phyloP scores from a whole-genome alignment of 2,888 invertebrate genomes.

The Cryptus viduatorius region DNA sequence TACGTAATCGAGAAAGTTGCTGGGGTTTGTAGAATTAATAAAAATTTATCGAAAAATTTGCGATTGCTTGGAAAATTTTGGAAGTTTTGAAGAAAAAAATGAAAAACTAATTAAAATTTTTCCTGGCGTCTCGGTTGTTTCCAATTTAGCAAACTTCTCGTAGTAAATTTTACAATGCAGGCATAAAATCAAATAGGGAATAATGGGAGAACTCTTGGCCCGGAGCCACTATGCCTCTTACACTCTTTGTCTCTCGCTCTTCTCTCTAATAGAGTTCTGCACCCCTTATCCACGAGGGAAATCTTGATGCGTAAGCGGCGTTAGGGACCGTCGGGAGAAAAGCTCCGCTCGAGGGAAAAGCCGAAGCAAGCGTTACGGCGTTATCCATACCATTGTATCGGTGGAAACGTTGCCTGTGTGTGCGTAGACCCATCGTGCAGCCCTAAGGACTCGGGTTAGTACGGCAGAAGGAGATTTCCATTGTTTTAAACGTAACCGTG shows the following conservation, averaged over 20 bases:
- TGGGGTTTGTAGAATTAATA: no score
- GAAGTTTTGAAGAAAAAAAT: no score
- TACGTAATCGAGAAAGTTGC: no score
- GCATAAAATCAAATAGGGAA: slow-evolving; percentile 16
- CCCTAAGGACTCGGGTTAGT: slow-evolving; percentile 4
- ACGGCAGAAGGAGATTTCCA: background rate
- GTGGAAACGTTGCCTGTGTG: slow-evolving; percentile 4
- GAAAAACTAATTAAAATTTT: background rate
- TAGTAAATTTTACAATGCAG: background rate
- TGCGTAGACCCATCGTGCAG: background rate
- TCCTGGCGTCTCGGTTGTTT: background rate
- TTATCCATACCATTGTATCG: slow-evolving; percentile 6
- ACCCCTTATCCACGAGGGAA: slow-evolving; percentile 59
- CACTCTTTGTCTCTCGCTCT: background rate
- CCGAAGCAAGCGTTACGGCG: background rate
- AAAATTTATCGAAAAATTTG: no score
- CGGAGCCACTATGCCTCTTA: background rate
- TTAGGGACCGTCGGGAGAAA: slow-evolving; percentile 20
- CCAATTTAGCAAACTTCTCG: background rate
- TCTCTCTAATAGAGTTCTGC: slow-evolving; percentile 28
- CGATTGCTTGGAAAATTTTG: background rate
- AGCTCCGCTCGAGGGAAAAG: slow-evolving; percentile 15
- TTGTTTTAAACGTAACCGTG: slow-evolving; percentile 7
- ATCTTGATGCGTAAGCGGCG: slow-evolving; percentile 55
- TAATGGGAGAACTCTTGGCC: slow-evolving; percentile 12